Evolutionary conservation across 2,797 vertebrate species (phyloP), one percentile per base, ranked within the genome.

Genomic region (Nasua narica): DNA sequence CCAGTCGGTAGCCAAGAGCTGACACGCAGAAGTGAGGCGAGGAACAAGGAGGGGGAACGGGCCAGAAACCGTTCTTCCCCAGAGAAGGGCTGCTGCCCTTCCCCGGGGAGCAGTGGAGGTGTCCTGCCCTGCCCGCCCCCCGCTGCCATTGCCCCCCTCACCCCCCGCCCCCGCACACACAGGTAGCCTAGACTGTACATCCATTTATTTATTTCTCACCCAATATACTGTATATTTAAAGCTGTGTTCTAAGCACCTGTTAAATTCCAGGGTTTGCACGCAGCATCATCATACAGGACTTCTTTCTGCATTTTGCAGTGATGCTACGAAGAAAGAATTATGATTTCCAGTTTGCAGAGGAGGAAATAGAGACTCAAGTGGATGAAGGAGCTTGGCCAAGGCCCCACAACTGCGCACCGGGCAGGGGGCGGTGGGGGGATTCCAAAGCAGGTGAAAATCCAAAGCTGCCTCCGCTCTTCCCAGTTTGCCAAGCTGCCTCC

Each of bases 91-190:
- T 40, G 5, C 37, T 37, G 67, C 29, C 77, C 82, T 13, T 27
- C 1, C 76, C 27, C 67, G 48, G 48, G 21, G 52, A 16, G 25
- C 15, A 5, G 3, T 2, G 14, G 35, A 10, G 27, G 2, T 15
- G 4, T 72, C 40, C 13, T 52, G 37, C 10, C 32, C 54, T 4
- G 7, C 81, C 1, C 3, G 11, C 16, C 5, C 5, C 43, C 37
- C 46, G 14, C 60, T 35, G 35, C 5, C 74, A 2, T 3, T 3
- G 72, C n/a, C 62, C n/a, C n/a, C 0, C 0, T 23, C 3, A 58
- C 25, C 1, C 25, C 54, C 56, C 56, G 2, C 46, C 46, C 46
- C 46, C 46, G 46, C 40, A 48, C 5, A 25, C n/a, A 62, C 48
- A 37, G 7, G 5, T 2, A 15, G 19, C 48, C 18, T 9, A 18